Conservation (phyloP, 2,113 vertebrate species). For the Pseudorasbora parva region DNA sequence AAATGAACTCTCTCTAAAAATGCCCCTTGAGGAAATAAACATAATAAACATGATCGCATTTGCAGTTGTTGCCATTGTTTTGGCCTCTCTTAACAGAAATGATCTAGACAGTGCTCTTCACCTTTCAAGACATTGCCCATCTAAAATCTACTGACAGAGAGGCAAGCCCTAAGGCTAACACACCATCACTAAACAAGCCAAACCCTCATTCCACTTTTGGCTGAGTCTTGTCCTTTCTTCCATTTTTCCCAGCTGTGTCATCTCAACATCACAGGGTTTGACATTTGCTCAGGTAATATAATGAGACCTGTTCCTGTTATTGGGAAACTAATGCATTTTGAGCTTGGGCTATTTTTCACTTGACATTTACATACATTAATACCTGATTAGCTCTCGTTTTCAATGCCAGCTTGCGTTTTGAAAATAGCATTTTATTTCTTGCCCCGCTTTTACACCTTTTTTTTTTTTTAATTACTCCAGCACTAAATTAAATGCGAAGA, state of each 20-base stretch:
- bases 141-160: conserved; percentile 30
- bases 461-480: conserved; percentile 30
- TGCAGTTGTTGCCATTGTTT: neutral
- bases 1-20: conserved; percentile 21
- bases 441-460: conserved; percentile 12
- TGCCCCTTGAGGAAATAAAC: conserved; percentile 32
- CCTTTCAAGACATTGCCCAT: conserved; percentile 19
- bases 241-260: conserved; percentile 42
- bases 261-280: conserved; percentile 60
- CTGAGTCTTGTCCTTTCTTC: conserved; percentile 43
- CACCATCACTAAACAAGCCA: conserved; percentile 44
- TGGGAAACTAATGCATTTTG: conserved; percentile 54
- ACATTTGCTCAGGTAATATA: conserved; percentile 72
- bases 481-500: conserved; percentile 13
- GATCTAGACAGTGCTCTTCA: conserved; percentile 7
- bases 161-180: conserved; percentile 37
- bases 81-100: conserved; percentile 22
- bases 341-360: conserved; percentile 62
- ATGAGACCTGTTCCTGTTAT: conserved; percentile 71
- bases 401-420: conserved; percentile 58
- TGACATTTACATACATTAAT: conserved; percentile 67
- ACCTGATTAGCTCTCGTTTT: conserved; percentile 63
- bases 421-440: conserved; percentile 45
- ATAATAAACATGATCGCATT: conserved; percentile 22
- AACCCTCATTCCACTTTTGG: conserved; percentile 18